phyloP scores from a whole-genome alignment of 2,888 invertebrate genomes.

The Brachypalpus laphriformis region DNA sequence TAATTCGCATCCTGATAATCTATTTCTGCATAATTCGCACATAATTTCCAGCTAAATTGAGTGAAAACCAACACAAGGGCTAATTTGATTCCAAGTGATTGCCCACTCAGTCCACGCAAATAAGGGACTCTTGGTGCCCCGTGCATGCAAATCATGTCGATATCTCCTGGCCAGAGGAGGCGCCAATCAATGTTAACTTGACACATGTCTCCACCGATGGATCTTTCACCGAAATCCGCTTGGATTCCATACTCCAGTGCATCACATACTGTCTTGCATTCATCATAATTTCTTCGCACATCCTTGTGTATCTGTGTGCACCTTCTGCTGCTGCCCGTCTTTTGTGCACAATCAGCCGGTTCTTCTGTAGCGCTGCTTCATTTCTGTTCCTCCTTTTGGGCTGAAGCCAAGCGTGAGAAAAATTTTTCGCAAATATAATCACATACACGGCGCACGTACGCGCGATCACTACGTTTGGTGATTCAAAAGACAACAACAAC shows the following conservation, averaged over 20 bases:
- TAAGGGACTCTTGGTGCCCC: not conserved
- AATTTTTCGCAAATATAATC: conserved; percentile 72
- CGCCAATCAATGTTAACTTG: conserved; percentile 39
- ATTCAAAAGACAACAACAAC: conserved; percentile 48
- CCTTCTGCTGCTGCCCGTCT: conserved; percentile 7
- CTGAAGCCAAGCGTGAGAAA: conserved; percentile 72
- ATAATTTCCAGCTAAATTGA: too few relatives aligned
- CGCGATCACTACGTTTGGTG: conserved; percentile 73
- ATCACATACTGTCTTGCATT: conserved; percentile 39
- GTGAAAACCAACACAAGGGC: too few relatives aligned
- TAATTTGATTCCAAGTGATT: not conserved
- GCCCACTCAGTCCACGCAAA: not conserved
- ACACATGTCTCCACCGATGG: conserved; percentile 49
- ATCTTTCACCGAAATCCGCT: conserved; percentile 22
- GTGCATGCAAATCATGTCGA: conserved; percentile 17
- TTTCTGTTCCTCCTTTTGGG: conserved; percentile 31
- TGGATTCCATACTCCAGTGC: conserved; percentile 24
- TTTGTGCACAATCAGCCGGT: conserved; percentile 59
- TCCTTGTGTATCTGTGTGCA: not conserved
- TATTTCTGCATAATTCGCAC: too few relatives aligned
- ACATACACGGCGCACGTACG: conserved; percentile 74
- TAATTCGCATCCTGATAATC: too few relatives aligned
- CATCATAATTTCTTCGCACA: conserved; percentile 61
- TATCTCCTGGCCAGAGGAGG: not conserved
- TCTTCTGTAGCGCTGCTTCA: conserved; percentile 12